These are phyloP conservation scores for Ophioninae sp. DNA, from an alignment of 2,888 invertebrate genomes.

Conservation along the genomic window DNA sequence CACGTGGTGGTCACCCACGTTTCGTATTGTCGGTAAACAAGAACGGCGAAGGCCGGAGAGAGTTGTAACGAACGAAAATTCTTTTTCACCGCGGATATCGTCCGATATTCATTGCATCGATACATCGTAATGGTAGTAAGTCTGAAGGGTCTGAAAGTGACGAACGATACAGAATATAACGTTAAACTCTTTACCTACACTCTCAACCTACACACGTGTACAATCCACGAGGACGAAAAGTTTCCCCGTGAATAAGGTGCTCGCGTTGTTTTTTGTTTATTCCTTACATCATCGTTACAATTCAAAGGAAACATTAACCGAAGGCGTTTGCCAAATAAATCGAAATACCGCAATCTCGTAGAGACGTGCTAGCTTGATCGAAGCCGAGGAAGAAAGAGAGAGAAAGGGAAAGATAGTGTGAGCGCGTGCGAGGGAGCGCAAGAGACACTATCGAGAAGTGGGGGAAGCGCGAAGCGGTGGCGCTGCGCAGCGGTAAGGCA, in stretches of 20 bases:
- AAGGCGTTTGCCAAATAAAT: constrained; percentile 7
- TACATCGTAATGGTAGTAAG: not conserved
- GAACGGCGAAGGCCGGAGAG: constrained; percentile 49
- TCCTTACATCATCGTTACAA: not conserved
- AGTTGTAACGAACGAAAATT: constrained; percentile 32
- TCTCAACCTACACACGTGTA: not conserved
- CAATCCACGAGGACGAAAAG: not conserved
- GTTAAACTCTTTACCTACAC: not conserved
- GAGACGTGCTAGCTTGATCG: not conserved
- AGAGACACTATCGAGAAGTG: constrained; percentile 19
- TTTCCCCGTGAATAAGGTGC: not conserved
- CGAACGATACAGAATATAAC: not conserved
- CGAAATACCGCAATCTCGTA: constrained; percentile 14
- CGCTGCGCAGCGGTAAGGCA: constrained; percentile 31
- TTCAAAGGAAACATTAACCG: not conserved
- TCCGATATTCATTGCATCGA: not conserved
- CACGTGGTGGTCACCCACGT: constrained; percentile 81
- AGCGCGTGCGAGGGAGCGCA: constrained; percentile 15
- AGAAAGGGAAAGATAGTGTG: constrained; percentile 16
- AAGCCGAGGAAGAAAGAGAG: constrained; percentile 10
- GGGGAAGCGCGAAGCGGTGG: constrained; percentile 34
- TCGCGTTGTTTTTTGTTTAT: not conserved
- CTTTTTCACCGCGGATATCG: constrained; percentile 29
- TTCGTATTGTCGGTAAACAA: constrained; percentile 81
- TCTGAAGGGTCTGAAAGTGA: not conserved